Evolutionary conservation across 2,888 invertebrate species (phyloP), one percentile per base, ranked within the genome.

Genomic region (Hypsopygia costalis): DNA sequence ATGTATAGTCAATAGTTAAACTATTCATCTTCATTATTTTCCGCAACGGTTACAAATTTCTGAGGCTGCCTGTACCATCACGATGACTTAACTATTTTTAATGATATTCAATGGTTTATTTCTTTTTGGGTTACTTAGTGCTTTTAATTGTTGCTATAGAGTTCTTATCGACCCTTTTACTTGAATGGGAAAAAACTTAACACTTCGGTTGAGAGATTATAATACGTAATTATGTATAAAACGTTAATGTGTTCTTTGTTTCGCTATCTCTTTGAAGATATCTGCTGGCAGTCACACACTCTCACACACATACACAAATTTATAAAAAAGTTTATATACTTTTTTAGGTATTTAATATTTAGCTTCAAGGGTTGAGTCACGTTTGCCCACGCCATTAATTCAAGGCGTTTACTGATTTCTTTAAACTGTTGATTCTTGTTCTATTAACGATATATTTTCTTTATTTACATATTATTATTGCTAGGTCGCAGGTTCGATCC

Each of bases 71-170:
- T 55, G 61, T 73, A 74, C 73, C 50, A 20, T 16, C 16, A 49
- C 49, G 65, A 79, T 86, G 85, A 86, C 80, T 83, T 60, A 55
- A 71, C 79, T 65, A 69, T 81, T 80, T 74, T 69, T 67, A 69
- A 76, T 70, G 78, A 80, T 77, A 76, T 76, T 70, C 73, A 69
- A 58, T 47, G 50, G 38, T 47, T 50, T 49, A 51, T 56, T 50
- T 52, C 52, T 51, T 47, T 16, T 16, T 16, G 16, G 44, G 40
- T 42, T 48, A 55, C 52, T 55, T 64, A 50, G 49, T 43, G 52
- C 58, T 64, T 65, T 55, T 48, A 66, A 67, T 69, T 66, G 53
- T 55, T 47, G 50, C 51, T 49, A 47, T 46, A 51, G 47, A 47
- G 51, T 49, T 52, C 61, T 56, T 51, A 53, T 44, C 40, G 36